A percentile compares a stretch with the other conserved stretches of the same genome.
Conservation (phyloP, 2,113 vertebrate genomes). For the Strix aluco region DNA sequence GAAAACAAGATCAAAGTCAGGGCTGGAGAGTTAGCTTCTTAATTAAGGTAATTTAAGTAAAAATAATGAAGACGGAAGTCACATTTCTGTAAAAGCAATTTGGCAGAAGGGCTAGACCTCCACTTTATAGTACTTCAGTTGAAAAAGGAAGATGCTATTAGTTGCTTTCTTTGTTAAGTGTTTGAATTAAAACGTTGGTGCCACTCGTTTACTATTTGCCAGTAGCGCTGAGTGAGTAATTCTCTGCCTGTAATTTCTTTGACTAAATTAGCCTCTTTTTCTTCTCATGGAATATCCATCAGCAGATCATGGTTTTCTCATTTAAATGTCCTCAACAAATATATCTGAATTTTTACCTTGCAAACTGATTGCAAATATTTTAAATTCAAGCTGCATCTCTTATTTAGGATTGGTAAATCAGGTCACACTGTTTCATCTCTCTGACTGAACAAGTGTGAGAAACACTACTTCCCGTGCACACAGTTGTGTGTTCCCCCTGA, state of each 20-base stretch:
- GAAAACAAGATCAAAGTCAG: neutral
- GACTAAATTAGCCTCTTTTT: slow-evolving; percentile 47
- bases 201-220: neutral
- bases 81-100: slow-evolving; percentile 16
- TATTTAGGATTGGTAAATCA: slow-evolving; percentile 3
- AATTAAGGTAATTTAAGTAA: slow-evolving; percentile 40
- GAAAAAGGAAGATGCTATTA: slow-evolving; percentile 12
- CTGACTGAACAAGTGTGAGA: neutral
- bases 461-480: neutral
- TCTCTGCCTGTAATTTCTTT: slow-evolving; percentile 35
- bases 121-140: slow-evolving; percentile 7
- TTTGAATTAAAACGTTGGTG: slow-evolving; percentile 54
- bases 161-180: slow-evolving; percentile 47
- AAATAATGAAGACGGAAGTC: slow-evolving; percentile 9
- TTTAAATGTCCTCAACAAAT: slow-evolving; percentile 24
- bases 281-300: slow-evolving; percentile 42
- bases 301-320: slow-evolving; percentile 51
- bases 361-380: slow-evolving; percentile 28
- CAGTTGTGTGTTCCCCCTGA: neutral
- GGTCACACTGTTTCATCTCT: neutral
- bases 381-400: neutral
- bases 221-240: slow-evolving; percentile 45
- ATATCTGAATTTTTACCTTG: slow-evolving; percentile 18
- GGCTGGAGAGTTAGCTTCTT: slow-evolving; percentile 1
- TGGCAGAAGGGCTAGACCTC: slow-evolving; percentile 25